Evolutionary conservation across 2,113 vertebrate genomes (phyloP).

Genomic region (Eulemur macaco): DNA sequence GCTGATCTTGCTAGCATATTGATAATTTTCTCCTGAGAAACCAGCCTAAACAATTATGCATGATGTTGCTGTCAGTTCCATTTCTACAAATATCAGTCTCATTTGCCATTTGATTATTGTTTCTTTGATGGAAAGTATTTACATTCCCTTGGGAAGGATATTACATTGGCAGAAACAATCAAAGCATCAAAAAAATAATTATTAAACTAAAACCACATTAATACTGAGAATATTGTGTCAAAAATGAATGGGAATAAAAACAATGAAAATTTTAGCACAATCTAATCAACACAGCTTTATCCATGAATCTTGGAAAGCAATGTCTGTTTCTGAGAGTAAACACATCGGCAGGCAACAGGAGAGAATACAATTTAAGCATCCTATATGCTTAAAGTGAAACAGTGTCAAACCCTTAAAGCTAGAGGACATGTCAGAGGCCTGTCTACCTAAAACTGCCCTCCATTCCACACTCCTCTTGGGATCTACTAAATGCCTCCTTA

Average conservation of each 20-base stretch:
- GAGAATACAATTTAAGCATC: not conserved
- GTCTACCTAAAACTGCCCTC: slow-evolving; percentile 69
- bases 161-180: not conserved
- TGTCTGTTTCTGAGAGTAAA: not conserved
- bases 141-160: not conserved
- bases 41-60: slow-evolving; percentile 57
- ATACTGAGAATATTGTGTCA: not conserved
- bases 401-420: slow-evolving; percentile 19
- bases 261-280: not conserved
- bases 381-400: slow-evolving; percentile 45
- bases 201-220: not conserved
- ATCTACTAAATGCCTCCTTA: slow-evolving; percentile 87
- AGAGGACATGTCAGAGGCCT: slow-evolving; percentile 34
- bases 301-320: not conserved
- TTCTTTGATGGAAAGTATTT: slow-evolving; percentile 46
- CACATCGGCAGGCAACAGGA: not conserved
- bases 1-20: slow-evolving; percentile 69
- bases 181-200: not conserved
- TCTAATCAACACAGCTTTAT: not conserved
- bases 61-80: slow-evolving; percentile 65
- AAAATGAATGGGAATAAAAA: slow-evolving; percentile 40
- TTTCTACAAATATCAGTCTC: slow-evolving; percentile 55
- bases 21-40: slow-evolving; percentile 56
- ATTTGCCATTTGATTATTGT: slow-evolving; percentile 51
- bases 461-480: slow-evolving; percentile 83